These are phyloP conservation scores for Ctenomys sociabilis DNA, from an alignment of 2,113 vertebrate species.

Conservation along the genomic window DNA sequence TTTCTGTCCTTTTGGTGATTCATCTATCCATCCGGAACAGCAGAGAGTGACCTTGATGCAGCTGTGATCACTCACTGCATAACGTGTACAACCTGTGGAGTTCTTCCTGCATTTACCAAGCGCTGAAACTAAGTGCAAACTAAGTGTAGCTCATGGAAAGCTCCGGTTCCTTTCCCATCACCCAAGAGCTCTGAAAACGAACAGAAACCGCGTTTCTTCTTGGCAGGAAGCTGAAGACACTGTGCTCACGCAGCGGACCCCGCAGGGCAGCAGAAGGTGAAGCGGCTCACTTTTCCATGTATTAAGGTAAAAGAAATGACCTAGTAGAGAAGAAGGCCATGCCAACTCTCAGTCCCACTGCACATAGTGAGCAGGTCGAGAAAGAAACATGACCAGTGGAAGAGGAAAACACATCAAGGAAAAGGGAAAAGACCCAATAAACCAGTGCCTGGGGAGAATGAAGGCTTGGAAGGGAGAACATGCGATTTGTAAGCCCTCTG, in stretches of 20 bases:
- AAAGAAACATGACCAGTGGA: neutral
- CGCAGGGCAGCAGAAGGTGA: too few species aligned
- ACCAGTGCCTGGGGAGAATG: accelerated
- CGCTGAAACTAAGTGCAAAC: neutral
- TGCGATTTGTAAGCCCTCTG: neutral
- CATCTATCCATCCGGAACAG: neutral
- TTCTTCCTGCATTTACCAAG: neutral
- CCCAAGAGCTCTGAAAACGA: neutral
- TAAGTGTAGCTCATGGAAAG: neutral
- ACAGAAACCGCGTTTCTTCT: neutral
- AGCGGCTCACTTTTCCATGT: too few species aligned
- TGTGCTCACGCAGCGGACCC: neutral
- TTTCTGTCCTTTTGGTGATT: neutral
- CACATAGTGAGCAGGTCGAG: neutral
- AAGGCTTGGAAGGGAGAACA: neutral
- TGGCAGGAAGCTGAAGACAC: neutral
- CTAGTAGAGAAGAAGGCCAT: neutral
- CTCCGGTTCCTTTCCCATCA: neutral
- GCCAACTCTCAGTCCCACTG: too few species aligned
- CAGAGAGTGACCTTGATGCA: neutral
- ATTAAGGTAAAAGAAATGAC: neutral
- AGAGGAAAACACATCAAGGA: neutral
- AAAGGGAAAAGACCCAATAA: neutral
- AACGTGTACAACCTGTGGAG: neutral
- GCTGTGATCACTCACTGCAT: neutral